Conservation (phyloP, 2,888 invertebrate species). For the Pollenia griseotomentosa region DNA sequence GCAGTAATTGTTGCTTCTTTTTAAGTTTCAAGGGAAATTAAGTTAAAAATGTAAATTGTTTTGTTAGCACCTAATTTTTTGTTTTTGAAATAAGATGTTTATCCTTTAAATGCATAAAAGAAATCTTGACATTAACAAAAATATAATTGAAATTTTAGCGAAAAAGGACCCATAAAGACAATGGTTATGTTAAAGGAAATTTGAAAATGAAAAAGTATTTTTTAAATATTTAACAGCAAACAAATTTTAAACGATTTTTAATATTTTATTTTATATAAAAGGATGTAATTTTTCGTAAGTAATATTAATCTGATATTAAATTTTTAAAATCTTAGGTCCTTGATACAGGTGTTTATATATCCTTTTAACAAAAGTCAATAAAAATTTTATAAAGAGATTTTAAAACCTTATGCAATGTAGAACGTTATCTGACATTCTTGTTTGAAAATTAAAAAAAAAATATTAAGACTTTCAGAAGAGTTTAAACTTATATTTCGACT, state of each 20-base stretch:
- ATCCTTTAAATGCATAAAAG: constrained; percentile 54
- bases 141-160: constrained; percentile 67
- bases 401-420: no score
- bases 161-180: constrained; percentile 56
- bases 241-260: background rate
- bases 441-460: no score
- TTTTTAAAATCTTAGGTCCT: no score
- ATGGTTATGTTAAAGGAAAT: constrained; percentile 23
- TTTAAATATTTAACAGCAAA: background rate
- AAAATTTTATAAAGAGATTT: no score
- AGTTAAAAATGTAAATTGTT: constrained; percentile 83
- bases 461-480: no score
- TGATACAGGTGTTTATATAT: no score
- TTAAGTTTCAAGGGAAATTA: constrained; percentile 75
- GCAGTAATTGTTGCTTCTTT: constrained; percentile 69
- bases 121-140: constrained; percentile 68
- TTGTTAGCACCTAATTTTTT: constrained; percentile 83
- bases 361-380: no score
- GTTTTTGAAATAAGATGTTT: constrained; percentile 59
- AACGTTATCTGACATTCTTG: no score
- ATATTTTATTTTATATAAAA: no score
- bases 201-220: background rate
- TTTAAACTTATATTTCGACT: no score
- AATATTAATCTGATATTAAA: no score
- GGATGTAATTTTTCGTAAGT: no score